Base-by-base conservation (phyloP, 2,888 invertebrate species). In the Lepidochrysops patricia region DNA sequence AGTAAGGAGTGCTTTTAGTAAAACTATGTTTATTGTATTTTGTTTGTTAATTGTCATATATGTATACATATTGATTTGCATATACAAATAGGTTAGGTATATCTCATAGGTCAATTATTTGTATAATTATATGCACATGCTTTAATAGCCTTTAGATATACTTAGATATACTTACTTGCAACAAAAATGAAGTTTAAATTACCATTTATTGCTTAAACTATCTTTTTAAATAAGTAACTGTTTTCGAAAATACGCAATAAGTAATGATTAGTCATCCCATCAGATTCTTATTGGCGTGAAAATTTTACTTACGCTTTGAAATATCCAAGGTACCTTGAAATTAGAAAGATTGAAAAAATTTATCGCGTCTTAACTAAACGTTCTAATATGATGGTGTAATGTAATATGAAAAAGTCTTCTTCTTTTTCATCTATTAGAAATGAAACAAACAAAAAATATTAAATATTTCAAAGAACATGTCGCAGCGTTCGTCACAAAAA, bases 341-440 rank as follows among this genome's bases (percentile, higher is more conserved):
- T 43, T 43, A 43, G 43, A 43, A 43, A 43, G 43, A 43, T 23
- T 43, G 43, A 43, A 43, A 43, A 43, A 43, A 43, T 23, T 19
- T 9, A 43, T 23, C 43, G 43, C 43, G 43, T 43, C 43, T 43
- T 12, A 9, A 19, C 19, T 43, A 19, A 23, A 43, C 43, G 43
- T 43, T 43, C 43, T 23, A 19, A 23, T 43, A 43, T 19, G 43
- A 43, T 9, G 43, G 7, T 43, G 1, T 43, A 19, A 19, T 43
- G 19, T 43, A 9, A 43, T 19, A 19, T 19, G 19, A 43, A 43
- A 43, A 19, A 19, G 9, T 23, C 19, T 1, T 43, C 43, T 43
- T 43, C 19, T 19, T 43, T 19, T 19, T 5, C 7, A 5, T 43
- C 19, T 43, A 43, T 43, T 43, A 43, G 19, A 43, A 9, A 19